A percentile compares a stretch with the other conserved stretches of the same genome.
Evolutionary conservation across 2,113 vertebrate genomes (phyloP).

Genomic region (Archocentrus centrarchus): DNA sequence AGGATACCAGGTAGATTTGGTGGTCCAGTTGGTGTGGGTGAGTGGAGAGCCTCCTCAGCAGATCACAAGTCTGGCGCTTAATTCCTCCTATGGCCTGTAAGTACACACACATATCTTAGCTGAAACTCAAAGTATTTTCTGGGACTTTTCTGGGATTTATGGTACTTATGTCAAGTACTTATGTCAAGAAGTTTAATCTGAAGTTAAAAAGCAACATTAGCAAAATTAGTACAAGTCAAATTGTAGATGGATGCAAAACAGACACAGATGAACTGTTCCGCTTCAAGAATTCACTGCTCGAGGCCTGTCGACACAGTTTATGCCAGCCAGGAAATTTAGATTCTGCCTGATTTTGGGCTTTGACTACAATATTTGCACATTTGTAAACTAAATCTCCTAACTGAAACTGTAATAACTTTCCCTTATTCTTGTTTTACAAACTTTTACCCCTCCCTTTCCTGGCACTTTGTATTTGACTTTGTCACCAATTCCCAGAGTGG

Average conservation of each 20-base stretch:
- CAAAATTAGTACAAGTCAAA: neutral
- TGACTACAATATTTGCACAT: neutral
- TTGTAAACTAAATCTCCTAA: neutral
- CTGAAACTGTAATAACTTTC: neutral
- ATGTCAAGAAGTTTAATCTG: neutral
- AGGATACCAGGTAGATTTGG: conserved; percentile 94
- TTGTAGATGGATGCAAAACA: neutral
- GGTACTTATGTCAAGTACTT: neutral
- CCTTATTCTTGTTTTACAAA: neutral
- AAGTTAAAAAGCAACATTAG: conserved; percentile 1
- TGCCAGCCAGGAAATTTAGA: neutral
- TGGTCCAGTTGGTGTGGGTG: conserved; percentile 98
- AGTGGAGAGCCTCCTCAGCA: conserved; percentile 96
- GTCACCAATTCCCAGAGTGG: conserved; percentile 73
- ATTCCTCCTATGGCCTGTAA: conserved; percentile 96
- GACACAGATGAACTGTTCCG: neutral
- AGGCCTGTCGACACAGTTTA: neutral
- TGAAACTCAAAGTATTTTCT: neutral
- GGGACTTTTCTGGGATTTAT: neutral
- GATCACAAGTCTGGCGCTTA: conserved; percentile 95
- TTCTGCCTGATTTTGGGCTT: neutral
- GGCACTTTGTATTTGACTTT: neutral
- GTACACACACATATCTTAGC: conserved; percentile 50
- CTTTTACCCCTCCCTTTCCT: neutral
- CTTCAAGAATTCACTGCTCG: neutral